Conservation (phyloP, 2,113 vertebrate species). For the Rhegmatorhina hoffmannsi region DNA sequence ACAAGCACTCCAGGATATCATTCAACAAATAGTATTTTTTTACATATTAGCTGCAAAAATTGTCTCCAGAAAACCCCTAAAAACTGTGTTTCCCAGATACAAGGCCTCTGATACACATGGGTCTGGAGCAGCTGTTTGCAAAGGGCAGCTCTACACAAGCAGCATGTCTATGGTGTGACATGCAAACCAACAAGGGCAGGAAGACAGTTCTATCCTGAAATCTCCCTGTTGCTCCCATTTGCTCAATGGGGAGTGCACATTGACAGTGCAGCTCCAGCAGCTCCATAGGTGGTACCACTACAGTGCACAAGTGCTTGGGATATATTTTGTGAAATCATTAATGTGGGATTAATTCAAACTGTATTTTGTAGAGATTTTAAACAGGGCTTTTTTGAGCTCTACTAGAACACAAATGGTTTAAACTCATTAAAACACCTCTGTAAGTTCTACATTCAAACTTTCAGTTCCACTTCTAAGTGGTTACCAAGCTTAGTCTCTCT, state of each 20-base stretch:
- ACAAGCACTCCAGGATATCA: neutral
- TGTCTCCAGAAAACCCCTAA: neutral
- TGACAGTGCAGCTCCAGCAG: neutral
- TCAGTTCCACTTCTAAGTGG: neutral
- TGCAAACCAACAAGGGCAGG: neutral
- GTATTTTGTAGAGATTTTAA: neutral
- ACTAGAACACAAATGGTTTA: neutral
- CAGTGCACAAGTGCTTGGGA: neutral
- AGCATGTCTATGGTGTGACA: neutral
- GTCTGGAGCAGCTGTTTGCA: neutral
- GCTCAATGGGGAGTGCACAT: neutral
- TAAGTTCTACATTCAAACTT: neutral
- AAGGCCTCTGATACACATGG: neutral
- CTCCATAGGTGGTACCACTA: neutral
- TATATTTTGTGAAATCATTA: neutral
- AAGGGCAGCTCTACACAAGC: neutral
- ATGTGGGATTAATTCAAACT: neutral
- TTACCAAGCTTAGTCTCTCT: neutral
- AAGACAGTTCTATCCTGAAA: neutral
- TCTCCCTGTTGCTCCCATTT: neutral
- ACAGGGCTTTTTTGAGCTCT: neutral
- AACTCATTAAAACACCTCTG: neutral
- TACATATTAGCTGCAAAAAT: neutral
- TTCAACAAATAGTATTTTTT: neutral
- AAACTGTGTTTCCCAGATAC: neutral